phyloP scores from a whole-genome alignment of 2,888 invertebrate genomes.

The Pristionchus fissidentatus region DNA sequence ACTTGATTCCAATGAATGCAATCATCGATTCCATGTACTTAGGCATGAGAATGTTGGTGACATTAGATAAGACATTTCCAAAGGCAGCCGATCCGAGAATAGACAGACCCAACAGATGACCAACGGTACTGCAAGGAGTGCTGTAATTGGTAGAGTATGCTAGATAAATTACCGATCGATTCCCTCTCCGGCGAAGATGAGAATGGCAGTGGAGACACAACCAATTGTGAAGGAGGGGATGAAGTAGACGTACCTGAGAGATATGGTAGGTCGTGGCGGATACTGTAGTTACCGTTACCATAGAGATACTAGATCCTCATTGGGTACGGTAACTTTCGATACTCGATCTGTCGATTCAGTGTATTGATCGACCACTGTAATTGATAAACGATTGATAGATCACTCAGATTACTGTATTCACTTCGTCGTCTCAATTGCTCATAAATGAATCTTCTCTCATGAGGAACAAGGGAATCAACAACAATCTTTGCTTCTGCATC shows the following conservation, averaged over 20 bases:
- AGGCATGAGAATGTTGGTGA: background rate
- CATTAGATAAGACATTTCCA: constrained; percentile 24
- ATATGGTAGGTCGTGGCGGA: background rate
- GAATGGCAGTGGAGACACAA: background rate
- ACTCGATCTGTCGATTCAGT: constrained; percentile 27
- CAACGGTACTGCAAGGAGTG: background rate
- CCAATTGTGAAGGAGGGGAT: background rate
- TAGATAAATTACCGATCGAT: constrained; percentile 35
- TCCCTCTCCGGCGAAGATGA: constrained; percentile 37
- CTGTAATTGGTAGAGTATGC: background rate
- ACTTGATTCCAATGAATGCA: constrained; percentile 31
- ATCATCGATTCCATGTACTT: constrained; percentile 20
- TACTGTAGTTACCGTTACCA: background rate
- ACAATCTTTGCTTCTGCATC: constrained; percentile 27
- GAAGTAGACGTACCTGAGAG: constrained; percentile 34
- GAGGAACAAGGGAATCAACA: constrained; percentile 21
- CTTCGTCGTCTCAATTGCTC: constrained; percentile 22
- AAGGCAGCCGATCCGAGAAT: constrained; percentile 38
- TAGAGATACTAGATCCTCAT: background rate
- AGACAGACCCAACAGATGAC: background rate
- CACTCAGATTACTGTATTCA: background rate
- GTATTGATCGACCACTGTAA: constrained; percentile 29
- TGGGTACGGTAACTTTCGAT: background rate
- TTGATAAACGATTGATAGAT: background rate
- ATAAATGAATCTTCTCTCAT: constrained; percentile 21